Conservation (phyloP, 2,888 invertebrate species). For the Schrankia costaestrigalis region DNA sequence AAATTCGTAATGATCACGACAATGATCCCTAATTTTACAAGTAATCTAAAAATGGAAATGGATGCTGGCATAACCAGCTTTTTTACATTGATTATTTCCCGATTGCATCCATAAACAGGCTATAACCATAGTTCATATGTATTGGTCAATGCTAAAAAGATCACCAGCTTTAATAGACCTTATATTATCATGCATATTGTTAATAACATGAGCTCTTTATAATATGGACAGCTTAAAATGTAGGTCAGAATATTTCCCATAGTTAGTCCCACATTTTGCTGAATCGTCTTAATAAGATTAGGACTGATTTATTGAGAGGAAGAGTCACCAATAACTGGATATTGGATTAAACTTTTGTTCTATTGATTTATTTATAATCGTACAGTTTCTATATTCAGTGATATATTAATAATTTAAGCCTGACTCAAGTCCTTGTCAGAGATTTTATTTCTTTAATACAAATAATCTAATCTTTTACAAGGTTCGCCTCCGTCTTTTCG, state of each 20-base stretch:
- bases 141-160: constrained; percentile 37
- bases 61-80: too few relatives aligned
- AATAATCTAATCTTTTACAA: too few relatives aligned
- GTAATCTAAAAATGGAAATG: too few relatives aligned
- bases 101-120: constrained; percentile 15
- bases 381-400: too few relatives aligned
- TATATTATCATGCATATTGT: constrained; percentile 12
- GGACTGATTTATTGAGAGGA: constrained; percentile 58
- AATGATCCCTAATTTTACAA: too few relatives aligned
- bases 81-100: too few relatives aligned
- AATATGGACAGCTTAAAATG: constrained; percentile 41
- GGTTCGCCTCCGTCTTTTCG: too few relatives aligned
- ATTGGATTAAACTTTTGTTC: constrained; percentile 9
- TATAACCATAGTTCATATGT: constrained; percentile 28
- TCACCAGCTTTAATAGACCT: constrained; percentile 36
- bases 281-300: constrained; percentile 60
- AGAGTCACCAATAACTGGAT: constrained; percentile 40
- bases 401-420: too few relatives aligned
- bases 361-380: too few relatives aligned
- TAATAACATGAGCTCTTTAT: constrained; percentile 25
- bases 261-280: constrained; percentile 64
- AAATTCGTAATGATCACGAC: too few relatives aligned
- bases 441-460: too few relatives aligned
- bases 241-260: constrained; percentile 66
- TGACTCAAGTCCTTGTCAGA: too few relatives aligned